Conservation (phyloP, 2,888 invertebrate species). For the Julus scanicus region DNA sequence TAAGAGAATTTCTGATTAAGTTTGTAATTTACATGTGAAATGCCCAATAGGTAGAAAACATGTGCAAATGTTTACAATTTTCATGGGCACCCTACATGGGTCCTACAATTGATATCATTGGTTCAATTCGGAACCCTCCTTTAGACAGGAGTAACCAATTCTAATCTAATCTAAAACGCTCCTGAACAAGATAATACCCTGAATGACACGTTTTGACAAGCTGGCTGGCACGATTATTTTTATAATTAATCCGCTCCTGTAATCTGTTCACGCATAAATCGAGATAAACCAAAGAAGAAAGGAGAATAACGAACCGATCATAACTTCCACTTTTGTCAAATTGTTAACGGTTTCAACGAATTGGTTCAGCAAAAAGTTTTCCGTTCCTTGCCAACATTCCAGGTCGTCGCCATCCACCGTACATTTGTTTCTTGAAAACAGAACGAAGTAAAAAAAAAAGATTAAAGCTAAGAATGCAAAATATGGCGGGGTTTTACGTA, state of each 20-base stretch:
- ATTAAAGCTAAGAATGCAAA: background rate
- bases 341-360: constrained; percentile 19
- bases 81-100: no score
- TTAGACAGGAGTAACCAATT: no score
- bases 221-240: background rate
- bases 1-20: no score
- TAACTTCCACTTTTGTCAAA: constrained; percentile 45
- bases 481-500: background rate
- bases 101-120: no score
- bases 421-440: background rate
- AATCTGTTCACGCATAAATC: background rate
- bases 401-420: background rate
- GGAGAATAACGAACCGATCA: constrained; percentile 30
- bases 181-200: background rate
- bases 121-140: no score
- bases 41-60: no score
- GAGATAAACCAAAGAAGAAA: background rate
- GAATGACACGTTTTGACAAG: background rate
- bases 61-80: no score
- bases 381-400: constrained; percentile 47
- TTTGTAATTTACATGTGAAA: no score
- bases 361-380: constrained; percentile 49
- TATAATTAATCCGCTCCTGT: background rate
- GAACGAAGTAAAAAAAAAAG: background rate
- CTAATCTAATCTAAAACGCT: background rate